Evolutionary conservation across 1,140 invertebrate genomes (phyloP), one percentile per base, ranked within the genome.

Genomic region (Diachasma alloeum): DNA sequence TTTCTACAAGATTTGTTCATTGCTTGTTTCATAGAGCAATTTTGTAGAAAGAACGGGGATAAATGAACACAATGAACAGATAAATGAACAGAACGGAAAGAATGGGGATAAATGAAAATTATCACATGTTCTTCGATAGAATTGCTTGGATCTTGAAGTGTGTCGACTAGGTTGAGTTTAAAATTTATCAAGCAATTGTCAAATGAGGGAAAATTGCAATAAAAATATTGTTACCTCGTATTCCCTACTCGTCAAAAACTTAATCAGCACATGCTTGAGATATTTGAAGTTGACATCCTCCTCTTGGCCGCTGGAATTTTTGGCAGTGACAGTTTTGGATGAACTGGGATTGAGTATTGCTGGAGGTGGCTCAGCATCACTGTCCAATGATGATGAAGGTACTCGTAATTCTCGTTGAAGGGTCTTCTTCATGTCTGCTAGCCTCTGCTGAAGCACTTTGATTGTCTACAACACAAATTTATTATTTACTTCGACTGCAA

Each of bases 211-310:
- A 3, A 31, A 31, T 31, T 2, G 31, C 31, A 31, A 31, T 31
- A 31, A 42, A 9, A 42, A 42, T 11, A 42, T 42, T 42, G 39
- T 85, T 82, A 94, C 94, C 92, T 98, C 93, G 79, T 93, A 91
- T 86, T 94, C 96, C 81, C 95, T 91, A 83, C 96, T 96, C 0
- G 96, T 96, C 80, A 98, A 90, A 88, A 98, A 97, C 85, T 97
- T 97, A 6, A 98, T 93, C 71, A 98, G 93, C 75, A 98, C 96
- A 88, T 98, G 96, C 85, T 97, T 97, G 70, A 98, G 90, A 89
- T 98, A 97, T 85, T 95, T 94, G 82, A 95, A 93, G 88, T 96
- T 97, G 48, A 97, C 93, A 81, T 96, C 94, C 4, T 94, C 92
- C 59, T 94, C 93, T 53, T 82, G 85, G 9, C 83, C 80, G 48